Evolutionary conservation across 2,113 vertebrate genomes (phyloP), one percentile per base, ranked within the genome.

Genomic region (Ophiodon elongatus): DNA sequence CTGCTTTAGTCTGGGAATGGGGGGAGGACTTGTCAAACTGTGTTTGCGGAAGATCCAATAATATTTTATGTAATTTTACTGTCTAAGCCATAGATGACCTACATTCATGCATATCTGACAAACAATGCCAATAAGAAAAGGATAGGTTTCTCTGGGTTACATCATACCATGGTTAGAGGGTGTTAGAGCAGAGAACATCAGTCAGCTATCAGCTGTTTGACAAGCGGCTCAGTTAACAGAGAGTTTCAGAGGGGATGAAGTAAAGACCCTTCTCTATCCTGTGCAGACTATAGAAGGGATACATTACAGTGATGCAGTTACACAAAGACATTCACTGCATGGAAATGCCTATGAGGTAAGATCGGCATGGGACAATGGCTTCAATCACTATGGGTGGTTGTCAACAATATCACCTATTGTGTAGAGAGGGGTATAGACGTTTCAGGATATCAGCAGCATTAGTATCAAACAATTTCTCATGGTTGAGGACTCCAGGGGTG

Each of bases 341-440:
- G 88, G 85, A 88, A 84, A 93, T 93, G 87, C 90, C 94, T 90
- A 89, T 93, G 90, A 94, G 93, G 91, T 91, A 91, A 94, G 87
- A 94, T 87, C 86, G 85, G 90, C 63, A 37, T 77, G 85, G 92
- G 90, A 94, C 93, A 95, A 94, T 91, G 91, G 82, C 91, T 94
- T 95, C 93, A 92, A 92, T 93, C 92, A 90, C 90, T 88, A 72
- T 76, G 83, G 88, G 86, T 85, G 91, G 91, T 90, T 86, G 93
- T 94, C 93, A 94, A 94, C 94, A 94, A 94, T 94, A 94, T 94
- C 89, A 85, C 87, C 85, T 88, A 91, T 94, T 94, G 90, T 95
- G 92, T 79, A 8, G 25, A 74, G 77, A 85, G 68, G 85, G 90
- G 85, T 87, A 92, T 90, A 87, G 83, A 89, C 79, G 41, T 93